Base-by-base conservation (phyloP, 2,888 invertebrate genomes). In the Brenthis hecate region DNA sequence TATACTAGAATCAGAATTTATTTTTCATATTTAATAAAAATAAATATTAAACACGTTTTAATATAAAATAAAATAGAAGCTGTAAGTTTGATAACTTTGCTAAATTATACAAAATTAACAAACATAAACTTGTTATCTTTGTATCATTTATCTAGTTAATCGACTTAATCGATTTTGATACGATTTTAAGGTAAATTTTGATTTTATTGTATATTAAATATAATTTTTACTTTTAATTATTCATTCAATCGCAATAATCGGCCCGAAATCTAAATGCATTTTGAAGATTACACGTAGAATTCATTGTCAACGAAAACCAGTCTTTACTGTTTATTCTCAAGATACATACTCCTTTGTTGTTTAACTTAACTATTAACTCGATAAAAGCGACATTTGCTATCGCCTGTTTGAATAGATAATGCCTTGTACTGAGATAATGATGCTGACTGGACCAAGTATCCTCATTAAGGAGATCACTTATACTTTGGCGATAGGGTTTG, bases 371-470 rank as follows among this genome's bases (percentile, higher is more conserved):
- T 68, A 60, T 68, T 65, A 70, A 62, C 62, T 62, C 65, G 72
- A 72, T 70, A 80, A 77, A 74, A 72, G 75, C 75, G 76, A 81
- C 83, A 81, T 81, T 80, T 78, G 77, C 78, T 75, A 77, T 72
- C 71, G 72, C 75, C 77, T 75, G 70, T 72, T 76, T 77, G 77
- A 80, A 80, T 80, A 82, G 83, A 83, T 84, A 83, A 80, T 76
- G 77, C 65, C 70, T 72, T 78, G 80, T 77, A 71, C 76, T 68
- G 79, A 81, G 80, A 81, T 82, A 84, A 83, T 84, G 82, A 81
- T 76, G 79, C 77, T 78, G 77, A 74, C 66, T 69, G 72, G 76
- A 75, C 73, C 69, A 74, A 71, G 73, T 73, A 77, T 78, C 74
- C 81, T 82, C 81, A 82, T 85, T 85, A 85, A 79, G 63, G 73